Base-by-base conservation (phyloP, 2,113 vertebrate genomes). In the Heterotis niloticus region DNA sequence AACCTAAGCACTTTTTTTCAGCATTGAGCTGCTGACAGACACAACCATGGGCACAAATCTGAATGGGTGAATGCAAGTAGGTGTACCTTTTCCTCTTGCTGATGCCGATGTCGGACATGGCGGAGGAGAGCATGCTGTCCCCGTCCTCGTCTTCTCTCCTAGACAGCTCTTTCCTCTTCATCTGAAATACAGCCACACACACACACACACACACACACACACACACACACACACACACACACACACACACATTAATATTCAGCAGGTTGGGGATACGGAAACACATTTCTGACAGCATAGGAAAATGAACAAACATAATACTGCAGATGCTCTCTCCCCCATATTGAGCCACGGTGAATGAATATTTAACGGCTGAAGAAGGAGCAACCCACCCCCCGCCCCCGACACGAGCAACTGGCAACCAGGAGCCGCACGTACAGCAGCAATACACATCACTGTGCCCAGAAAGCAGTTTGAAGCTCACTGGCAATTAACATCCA, bases 111-210 rank as follows among this genome's bases (percentile, higher is more conserved):
- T 99, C 98, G 64, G 96, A 98, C 1, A 95, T 95, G 75, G 96
- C 94, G 78, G 95, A 97, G 81, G 98, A 98, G 81, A 98, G 94
- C 96, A 98, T 97, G 87, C 96, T 98, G 89, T 99, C 98, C 51
- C 96, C 95, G 64, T 99, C 97, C 72, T 99, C 97, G 71, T 98
- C 96, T 0, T 96, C 96, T 90, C 95, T 94, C 81, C 95, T 94
- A 62, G 95, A 91, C 81, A 99, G 95, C 76, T 98, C 98, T 81
- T 96, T 99, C 85, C 94, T 96, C 88, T 98, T 99, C 85, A 96
- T 90, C 97, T 99, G 84, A 72, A 64, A 89, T 88, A 81, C 68
- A 90, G 52, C 20, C 24, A 56, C 1, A 76, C 11, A 20, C 65
- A 67, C 65, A 68, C 62, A 29, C 64, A 52, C 13, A 68, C 62